Evolutionary conservation across 2,797 vertebrate species (phyloP).

Genomic region (Sitta carolinensis): DNA sequence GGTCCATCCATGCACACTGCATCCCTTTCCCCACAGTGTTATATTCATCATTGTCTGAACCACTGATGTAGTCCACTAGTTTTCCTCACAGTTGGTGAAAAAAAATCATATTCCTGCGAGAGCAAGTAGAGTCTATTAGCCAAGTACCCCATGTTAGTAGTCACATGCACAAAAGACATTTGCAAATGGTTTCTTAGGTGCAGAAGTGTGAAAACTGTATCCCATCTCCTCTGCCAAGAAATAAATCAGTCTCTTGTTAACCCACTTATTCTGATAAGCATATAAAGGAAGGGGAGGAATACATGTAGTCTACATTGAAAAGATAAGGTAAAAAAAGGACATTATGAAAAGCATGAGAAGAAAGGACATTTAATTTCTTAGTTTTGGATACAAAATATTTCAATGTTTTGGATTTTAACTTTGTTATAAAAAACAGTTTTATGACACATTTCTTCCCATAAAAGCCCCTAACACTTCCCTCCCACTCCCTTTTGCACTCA

Average conservation of each 20-base stretch:
- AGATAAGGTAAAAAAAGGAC: not conserved
- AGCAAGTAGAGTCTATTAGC: not conserved
- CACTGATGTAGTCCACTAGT: not conserved
- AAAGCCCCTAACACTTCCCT: not conserved
- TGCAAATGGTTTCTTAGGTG: not conserved
- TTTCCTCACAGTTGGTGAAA: not conserved
- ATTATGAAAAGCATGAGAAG: not conserved
- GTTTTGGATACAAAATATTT: not conserved
- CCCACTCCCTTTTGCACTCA: not conserved
- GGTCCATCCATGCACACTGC: not conserved
- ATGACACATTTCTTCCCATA: not conserved
- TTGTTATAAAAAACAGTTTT: not conserved
- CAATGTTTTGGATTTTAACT: not conserved
- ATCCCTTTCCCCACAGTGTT: not conserved
- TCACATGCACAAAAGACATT: not conserved
- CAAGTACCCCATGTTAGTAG: not conserved
- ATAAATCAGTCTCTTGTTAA: not conserved
- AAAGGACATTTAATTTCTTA: not conserved
- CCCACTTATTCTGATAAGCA: not conserved
- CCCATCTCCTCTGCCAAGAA: not conserved
- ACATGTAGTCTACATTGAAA: not conserved
- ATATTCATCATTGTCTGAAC: not conserved
- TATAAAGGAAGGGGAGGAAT: not conserved
- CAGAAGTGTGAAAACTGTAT: not conserved
- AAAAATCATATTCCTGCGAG: not conserved